These are phyloP conservation scores for Emmelina monodactyla DNA, from an alignment of 2,888 invertebrate genomes.

Conservation along the genomic window DNA sequence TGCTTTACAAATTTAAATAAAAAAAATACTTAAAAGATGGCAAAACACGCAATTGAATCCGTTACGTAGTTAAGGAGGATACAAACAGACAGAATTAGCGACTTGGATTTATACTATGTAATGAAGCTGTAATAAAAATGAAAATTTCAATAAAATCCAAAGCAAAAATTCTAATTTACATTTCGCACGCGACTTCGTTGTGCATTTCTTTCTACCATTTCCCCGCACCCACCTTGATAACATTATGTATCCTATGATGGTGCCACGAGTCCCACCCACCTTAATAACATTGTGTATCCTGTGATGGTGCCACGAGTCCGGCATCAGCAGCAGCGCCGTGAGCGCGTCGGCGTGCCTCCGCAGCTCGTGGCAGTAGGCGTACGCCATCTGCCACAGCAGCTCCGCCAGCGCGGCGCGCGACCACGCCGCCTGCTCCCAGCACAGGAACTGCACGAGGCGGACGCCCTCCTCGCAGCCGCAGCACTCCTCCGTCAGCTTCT, in stretches of 20 bases:
- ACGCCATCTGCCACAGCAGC: conserved; percentile 88
- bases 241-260: conserved; percentile 91
- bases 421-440: conserved; percentile 97
- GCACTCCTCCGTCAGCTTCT: conserved; percentile 94
- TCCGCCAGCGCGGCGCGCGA: conserved; percentile 89
- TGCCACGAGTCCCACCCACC: conserved; percentile 89
- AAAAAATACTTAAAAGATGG: no score
- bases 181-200: no score
- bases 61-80: no score
- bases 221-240: conserved; percentile 79
- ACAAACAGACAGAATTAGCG: no score
- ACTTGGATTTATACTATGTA: no score
- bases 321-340: conserved; percentile 84
- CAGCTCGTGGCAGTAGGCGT: conserved; percentile 93
- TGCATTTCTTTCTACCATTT: no score
- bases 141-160: no score
- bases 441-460: conserved; percentile 89
- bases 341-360: conserved; percentile 91
- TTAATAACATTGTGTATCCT: conserved; percentile 93
- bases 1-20: no score
- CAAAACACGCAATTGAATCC: no score
- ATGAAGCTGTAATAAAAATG: no score
- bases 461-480: conserved; percentile 91
- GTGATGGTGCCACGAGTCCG: conserved; percentile 96
- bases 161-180: no score